Evolutionary conservation across 2,888 invertebrate genomes (phyloP), one percentile per base, ranked within the genome.

Genomic region (Drosophila macrospina): DNA sequence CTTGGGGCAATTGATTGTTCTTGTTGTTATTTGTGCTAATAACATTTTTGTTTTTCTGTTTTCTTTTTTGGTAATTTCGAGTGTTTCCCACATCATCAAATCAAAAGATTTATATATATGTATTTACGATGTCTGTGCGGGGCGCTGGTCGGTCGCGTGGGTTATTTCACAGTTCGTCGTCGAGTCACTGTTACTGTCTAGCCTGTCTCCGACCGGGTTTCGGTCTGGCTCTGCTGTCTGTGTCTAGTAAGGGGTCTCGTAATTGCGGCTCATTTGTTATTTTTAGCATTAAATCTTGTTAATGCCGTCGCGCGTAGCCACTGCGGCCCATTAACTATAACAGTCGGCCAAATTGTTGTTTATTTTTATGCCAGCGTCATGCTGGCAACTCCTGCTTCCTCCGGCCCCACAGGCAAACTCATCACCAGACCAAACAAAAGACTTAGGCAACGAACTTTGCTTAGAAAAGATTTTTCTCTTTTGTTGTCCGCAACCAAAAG

Each of bases 221-320:
- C 24, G 41, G 28, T 52, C 42, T 16, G 20, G 13, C 30, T 39
- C 30, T 30, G 28, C 26, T 26, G 16, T 55, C 51, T 24, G 37
- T n/a, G 65, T 57, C 68, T 60, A 39, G 41, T 16, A 11, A 48
- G 47, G 52, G 36, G 59, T 65, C 69, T 78, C 64, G 79, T 87
- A 83, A 83, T 85, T 87, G 79, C 77, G 73, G 71, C 88, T 78
- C 86, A 83, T 87, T 79, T 83, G 83, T 84, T 84, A 84, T 84
- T 84, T 84, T 84, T 88, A 88, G 86, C 78, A 62, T 61, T 74
- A 72, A 71, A 61, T 67, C 80, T 83, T 68, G 73, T 80, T 78
- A 80, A 73, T 80, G 64, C 74, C 79, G 70, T 76, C 68, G 78
- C 74, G 78, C 68, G 63, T 63, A 65, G 60, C 76, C 71, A 70